phyloP scores from a whole-genome alignment of 92 coral and sea anemone genomes.

The Montipora capitata region DNA sequence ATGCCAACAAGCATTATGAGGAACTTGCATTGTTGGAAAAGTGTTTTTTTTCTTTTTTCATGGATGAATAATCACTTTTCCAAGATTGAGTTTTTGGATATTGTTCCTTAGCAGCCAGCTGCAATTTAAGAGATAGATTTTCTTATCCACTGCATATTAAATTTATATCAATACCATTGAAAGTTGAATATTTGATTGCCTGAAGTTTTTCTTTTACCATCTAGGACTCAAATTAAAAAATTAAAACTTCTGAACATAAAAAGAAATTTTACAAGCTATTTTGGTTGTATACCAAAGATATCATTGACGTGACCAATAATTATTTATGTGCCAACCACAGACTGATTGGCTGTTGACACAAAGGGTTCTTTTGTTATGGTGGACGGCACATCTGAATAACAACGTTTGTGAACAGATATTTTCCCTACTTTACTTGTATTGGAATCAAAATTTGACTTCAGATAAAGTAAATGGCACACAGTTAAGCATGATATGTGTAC shows the following conservation, averaged over 20 bases:
- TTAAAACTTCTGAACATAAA: neutral
- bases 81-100: too few relatives aligned
- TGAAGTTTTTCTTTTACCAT: neutral
- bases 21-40: neutral
- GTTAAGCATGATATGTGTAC: too few relatives aligned
- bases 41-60: neutral
- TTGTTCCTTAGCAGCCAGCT: conserved; percentile 32
- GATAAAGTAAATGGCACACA: too few relatives aligned
- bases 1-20: neutral
- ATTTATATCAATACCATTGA: neutral
- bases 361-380: too few relatives aligned
- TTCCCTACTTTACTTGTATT: too few relatives aligned
- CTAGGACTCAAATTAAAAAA: neutral
- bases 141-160: neutral
- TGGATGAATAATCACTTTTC: neutral
- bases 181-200: neutral
- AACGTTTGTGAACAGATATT: too few relatives aligned
- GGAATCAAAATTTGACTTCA: too few relatives aligned
- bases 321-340: too few relatives aligned
- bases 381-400: too few relatives aligned
- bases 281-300: neutral
- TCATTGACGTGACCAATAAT: too few relatives aligned
- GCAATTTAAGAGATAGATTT: neutral
- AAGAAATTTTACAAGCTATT: neutral
- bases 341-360: too few relatives aligned